Conservation (phyloP, 2,888 invertebrate species). For the Drosophila demipolita region DNA sequence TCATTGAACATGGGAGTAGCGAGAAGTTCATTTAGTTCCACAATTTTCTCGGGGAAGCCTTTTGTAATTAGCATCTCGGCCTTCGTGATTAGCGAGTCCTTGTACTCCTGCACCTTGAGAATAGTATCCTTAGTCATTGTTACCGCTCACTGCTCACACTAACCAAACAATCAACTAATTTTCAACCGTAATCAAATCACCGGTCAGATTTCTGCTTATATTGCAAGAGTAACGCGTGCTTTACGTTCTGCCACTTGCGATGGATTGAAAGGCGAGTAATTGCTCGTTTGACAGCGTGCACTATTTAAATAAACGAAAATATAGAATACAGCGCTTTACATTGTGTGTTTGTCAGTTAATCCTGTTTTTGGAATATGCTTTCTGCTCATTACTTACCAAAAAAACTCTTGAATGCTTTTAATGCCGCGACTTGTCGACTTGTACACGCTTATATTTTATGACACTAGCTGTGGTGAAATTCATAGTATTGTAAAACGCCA, state of each 20-base stretch:
- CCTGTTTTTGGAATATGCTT: neutral
- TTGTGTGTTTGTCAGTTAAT: neutral
- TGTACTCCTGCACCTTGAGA: conserved; percentile 90
- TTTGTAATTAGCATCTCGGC: conserved; percentile 95
- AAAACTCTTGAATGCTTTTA: conserved; percentile 25
- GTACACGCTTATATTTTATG: conserved; percentile 57
- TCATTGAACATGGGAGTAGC: conserved; percentile 93
- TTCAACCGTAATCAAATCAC: conserved; percentile 14
- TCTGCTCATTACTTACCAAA: conserved; percentile 29
- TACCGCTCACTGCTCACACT: neutral
- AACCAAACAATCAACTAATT: neutral
- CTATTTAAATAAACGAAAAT: conserved; percentile 2
- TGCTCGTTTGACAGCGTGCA: conserved; percentile 5
- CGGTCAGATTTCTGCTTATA: conserved; percentile 2
- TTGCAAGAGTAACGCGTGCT: conserved; percentile 45
- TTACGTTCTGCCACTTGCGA: conserved; percentile 25
- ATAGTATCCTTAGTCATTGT: conserved; percentile 83
- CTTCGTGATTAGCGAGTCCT: conserved; percentile 94
- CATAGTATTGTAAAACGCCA: conserved; percentile 34
- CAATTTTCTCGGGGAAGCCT: conserved; percentile 97
- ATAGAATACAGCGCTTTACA: neutral
- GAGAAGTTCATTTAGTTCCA: conserved; percentile 94
- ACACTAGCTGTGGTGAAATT: conserved; percentile 23
- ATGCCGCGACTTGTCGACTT: conserved; percentile 28
- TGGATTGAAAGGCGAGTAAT: conserved; percentile 11